Percentiles rank a stretch among this genome's conserved stretches.
Evolutionary conservation across 2,797 vertebrate genomes (phyloP).

Genomic region (Takifugu rubripes): DNA sequence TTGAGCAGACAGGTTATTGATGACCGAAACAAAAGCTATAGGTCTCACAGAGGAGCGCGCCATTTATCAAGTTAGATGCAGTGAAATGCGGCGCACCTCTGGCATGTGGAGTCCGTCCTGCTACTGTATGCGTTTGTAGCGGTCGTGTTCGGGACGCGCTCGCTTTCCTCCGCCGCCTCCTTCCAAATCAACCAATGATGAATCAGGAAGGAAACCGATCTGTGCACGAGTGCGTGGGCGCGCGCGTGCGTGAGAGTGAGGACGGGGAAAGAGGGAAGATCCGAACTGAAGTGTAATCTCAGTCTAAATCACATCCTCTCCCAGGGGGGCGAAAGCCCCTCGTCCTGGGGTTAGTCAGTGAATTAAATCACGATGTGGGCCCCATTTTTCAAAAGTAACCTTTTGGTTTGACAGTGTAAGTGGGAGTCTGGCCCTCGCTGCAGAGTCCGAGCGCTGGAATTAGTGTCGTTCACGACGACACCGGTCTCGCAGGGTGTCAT

Average conservation of each 20-base stretch:
- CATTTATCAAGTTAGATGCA: conserved; percentile 31
- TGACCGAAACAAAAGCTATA: conserved; percentile 48
- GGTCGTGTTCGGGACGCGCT: conserved; percentile 20
- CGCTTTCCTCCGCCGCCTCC: conserved; percentile 24
- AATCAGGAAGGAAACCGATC: conserved; percentile 47
- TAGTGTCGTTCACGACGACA: conserved; percentile 53
- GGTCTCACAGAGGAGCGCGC: conserved; percentile 33
- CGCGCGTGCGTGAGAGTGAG: conserved; percentile 12
- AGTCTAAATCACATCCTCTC: conserved; percentile 60
- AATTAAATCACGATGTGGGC: conserved; percentile 69
- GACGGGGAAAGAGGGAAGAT: conserved; percentile 44
- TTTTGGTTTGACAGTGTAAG: conserved; percentile 75
- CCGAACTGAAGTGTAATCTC: conserved; percentile 71
- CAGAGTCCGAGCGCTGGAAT: conserved; percentile 59
- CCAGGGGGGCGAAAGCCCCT: conserved; percentile 41
- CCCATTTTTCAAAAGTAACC: conserved; percentile 76
- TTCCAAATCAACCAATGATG: conserved; percentile 39
- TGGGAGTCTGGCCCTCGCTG: conserved; percentile 58
- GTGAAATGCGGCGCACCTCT: conserved; percentile 23
- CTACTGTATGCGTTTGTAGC: conserved; percentile 30
- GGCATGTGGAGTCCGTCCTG: conserved; percentile 20
- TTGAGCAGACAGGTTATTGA: conserved; percentile 48
- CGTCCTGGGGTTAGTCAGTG: conserved; percentile 69
- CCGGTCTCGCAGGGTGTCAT: conserved; percentile 70
- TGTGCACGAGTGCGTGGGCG: conserved; percentile 11